Evolutionary conservation across 2,888 invertebrate species (phyloP).

Genomic region (Hirtodrosophila alboralis): DNA sequence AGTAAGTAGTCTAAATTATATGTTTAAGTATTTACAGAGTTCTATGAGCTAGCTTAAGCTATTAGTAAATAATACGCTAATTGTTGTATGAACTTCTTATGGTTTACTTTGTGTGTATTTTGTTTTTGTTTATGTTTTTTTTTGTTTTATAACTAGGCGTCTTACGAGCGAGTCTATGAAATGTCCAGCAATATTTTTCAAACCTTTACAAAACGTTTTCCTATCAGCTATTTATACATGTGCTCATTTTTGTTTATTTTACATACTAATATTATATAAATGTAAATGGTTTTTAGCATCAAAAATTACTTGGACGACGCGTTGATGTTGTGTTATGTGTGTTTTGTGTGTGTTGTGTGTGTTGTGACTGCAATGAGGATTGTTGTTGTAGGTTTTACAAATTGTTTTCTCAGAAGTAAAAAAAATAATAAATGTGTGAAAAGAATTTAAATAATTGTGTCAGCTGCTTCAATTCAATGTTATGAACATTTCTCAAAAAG

Average conservation of each 20-base stretch:
- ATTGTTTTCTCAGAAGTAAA: too few relatives aligned
- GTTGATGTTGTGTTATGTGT: conserved; percentile 42
- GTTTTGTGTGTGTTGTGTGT: too few relatives aligned
- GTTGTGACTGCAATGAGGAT: conserved; percentile 8
- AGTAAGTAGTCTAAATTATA: conserved; percentile 50
- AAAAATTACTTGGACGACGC: conserved; percentile 66
- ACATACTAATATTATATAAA: conserved; percentile 57
- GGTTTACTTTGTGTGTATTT: conserved; percentile 1
- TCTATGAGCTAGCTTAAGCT: conserved; percentile 51
- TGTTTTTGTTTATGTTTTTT: conserved; percentile 24
- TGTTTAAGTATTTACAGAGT: conserved; percentile 58
- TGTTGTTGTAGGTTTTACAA: conserved; percentile 6
- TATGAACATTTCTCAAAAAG: conserved; percentile 21
- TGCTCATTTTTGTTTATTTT: conserved; percentile 45
- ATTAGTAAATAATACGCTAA: conserved; percentile 45
- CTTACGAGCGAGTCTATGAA: conserved; percentile 62
- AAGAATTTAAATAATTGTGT: too few relatives aligned
- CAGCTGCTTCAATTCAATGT: conserved; percentile 20
- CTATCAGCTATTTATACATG: conserved; percentile 67
- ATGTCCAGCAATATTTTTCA: conserved; percentile 67
- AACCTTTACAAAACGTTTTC: conserved; percentile 57
- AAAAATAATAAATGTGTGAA: too few relatives aligned
- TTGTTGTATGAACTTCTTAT: conserved; percentile 26
- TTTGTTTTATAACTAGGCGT: conserved; percentile 36
- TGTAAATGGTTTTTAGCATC: conserved; percentile 59